These are phyloP conservation scores for Carlito syrichta DNA, from an alignment of 2,113 vertebrate species.

Conservation along the genomic window DNA sequence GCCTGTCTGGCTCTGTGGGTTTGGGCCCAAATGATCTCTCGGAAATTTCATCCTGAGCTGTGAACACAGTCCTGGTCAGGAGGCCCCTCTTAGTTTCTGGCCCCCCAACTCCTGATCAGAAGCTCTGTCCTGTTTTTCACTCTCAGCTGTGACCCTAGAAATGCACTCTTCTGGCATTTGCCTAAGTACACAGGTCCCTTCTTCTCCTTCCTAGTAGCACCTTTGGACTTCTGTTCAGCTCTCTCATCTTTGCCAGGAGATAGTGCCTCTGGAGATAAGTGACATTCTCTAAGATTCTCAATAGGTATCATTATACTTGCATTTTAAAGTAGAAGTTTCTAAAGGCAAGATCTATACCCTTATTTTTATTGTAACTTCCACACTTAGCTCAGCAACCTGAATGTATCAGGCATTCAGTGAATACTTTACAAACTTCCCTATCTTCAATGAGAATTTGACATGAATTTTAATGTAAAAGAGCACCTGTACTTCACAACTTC, in stretches of 20 bases:
- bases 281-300: not conserved
- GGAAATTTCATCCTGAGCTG: not conserved
- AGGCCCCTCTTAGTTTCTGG: not conserved
- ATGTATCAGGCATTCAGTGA: not conserved
- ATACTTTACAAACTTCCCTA: not conserved
- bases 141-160: not conserved
- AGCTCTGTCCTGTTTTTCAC: not conserved
- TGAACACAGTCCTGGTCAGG: not conserved
- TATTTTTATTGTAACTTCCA: not conserved
- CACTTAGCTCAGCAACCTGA: not conserved
- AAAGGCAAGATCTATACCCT: not conserved
- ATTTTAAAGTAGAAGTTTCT: not conserved
- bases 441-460: not conserved
- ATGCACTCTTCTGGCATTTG: not conserved
- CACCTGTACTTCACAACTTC: not conserved
- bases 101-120: not conserved
- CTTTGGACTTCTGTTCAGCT: not conserved
- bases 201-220: not conserved
- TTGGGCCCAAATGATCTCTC: not conserved
- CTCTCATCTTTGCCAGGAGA: not conserved
- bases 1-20: not conserved
- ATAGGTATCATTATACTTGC: not conserved
- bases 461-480: not conserved
- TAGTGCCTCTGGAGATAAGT: too few relatives aligned
- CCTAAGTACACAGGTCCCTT: not conserved